Evolutionary conservation across 2,113 vertebrate species (phyloP).

Genomic region (Cebidichthys violaceus): DNA sequence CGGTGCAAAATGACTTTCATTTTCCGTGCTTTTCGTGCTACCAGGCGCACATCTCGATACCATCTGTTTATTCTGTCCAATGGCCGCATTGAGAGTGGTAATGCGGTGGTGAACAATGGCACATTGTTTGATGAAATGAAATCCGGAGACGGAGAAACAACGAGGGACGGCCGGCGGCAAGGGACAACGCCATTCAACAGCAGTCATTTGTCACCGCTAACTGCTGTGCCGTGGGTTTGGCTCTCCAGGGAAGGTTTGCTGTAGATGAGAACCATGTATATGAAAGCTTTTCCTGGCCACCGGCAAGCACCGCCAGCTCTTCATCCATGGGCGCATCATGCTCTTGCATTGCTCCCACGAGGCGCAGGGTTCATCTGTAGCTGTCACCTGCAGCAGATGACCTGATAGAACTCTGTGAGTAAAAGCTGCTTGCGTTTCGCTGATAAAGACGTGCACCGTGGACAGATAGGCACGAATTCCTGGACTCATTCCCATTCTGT

Average conservation of each 20-base stretch:
- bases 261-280: slow-evolving; percentile 65
- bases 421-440: slow-evolving; percentile 19
- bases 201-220: slow-evolving; percentile 76
- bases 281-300: slow-evolving; percentile 62
- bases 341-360: slow-evolving; percentile 31
- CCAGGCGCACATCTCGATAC: slow-evolving; percentile 28
- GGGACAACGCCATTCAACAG: slow-evolving; percentile 62
- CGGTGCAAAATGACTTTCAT: slow-evolving; percentile 55
- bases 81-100: slow-evolving; percentile 53
- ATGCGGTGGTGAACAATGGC: slow-evolving; percentile 63
- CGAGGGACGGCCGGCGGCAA: slow-evolving; percentile 39
- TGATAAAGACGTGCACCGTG: slow-evolving; percentile 45
- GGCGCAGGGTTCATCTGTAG: slow-evolving; percentile 39
- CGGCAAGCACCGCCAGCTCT: slow-evolving; percentile 41
- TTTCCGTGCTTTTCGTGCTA: not conserved
- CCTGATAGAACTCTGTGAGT: slow-evolving; percentile 39
- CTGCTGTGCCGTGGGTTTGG: slow-evolving; percentile 52
- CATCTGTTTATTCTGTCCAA: slow-evolving; percentile 69
- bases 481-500: slow-evolving; percentile 50
- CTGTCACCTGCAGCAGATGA: slow-evolving; percentile 62
- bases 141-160: slow-evolving; percentile 58
- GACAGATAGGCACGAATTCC: slow-evolving; percentile 12
- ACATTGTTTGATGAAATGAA: slow-evolving; percentile 75
- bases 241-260: slow-evolving; percentile 59
- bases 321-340: slow-evolving; percentile 45